phyloP scores from a whole-genome alignment of 2,888 invertebrate genomes.

The Acheta domesticus region DNA sequence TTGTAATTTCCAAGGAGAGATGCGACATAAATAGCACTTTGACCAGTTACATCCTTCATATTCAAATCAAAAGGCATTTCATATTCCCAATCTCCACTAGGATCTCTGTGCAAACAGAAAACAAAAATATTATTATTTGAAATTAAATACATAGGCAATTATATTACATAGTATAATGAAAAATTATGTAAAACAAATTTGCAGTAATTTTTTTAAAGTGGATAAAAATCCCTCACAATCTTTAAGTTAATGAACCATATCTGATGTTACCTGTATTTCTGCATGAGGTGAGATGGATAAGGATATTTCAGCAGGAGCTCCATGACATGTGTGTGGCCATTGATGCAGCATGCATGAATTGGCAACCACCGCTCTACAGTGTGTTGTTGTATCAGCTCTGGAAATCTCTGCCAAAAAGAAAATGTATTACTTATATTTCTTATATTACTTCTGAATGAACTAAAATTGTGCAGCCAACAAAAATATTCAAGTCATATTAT shows the following conservation, averaged over 20 bases:
- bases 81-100: constrained; percentile 75
- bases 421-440: not conserved
- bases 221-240: not conserved
- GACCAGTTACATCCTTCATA: constrained; percentile 82
- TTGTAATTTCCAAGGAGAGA: constrained; percentile 77
- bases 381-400: constrained; percentile 76
- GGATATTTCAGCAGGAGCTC: constrained; percentile 74
- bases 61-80: constrained; percentile 90
- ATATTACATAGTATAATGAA: constrained; percentile 19
- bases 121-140: constrained; percentile 18
- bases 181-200: constrained; percentile 20
- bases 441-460: not conserved
- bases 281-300: constrained; percentile 70
- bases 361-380: constrained; percentile 92
- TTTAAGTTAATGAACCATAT: constrained; percentile 25
- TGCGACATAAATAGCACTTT: constrained; percentile 87
- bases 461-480: not conserved
- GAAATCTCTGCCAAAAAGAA: constrained; percentile 60
- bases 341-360: constrained; percentile 87
- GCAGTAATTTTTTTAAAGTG: not conserved
- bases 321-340: constrained; percentile 75
- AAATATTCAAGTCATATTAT: no score
- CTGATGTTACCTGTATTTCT: constrained; percentile 54
- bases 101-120: constrained; percentile 55
- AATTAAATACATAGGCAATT: no score